These are phyloP conservation scores for Dasyornis broadbenti DNA, from an alignment of 2,113 vertebrate genomes.

Conservation along the genomic window DNA sequence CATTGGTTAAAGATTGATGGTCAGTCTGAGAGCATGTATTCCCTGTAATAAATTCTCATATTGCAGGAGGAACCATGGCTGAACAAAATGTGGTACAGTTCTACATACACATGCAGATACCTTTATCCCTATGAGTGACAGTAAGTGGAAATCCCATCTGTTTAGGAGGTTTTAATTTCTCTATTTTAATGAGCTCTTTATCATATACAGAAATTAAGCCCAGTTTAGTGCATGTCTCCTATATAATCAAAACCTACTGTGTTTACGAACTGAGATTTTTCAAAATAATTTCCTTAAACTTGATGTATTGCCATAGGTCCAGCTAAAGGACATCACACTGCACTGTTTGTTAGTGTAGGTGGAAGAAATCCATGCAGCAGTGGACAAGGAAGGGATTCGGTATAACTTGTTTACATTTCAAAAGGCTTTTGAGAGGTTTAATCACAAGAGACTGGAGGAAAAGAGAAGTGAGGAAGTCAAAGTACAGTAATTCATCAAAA, in stretches of 20 bases:
- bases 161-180: neutral
- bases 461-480: neutral
- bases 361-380: neutral
- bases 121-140: neutral
- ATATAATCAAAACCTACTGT: neutral
- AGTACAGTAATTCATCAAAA: neutral
- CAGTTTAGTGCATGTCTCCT: neutral
- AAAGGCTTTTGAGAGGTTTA: neutral
- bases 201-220: neutral
- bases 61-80: neutral
- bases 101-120: neutral
- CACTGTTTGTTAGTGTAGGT: neutral
- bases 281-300: neutral
- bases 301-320: neutral
- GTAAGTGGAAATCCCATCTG: neutral
- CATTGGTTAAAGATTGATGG: constrained; percentile 37
- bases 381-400: neutral
- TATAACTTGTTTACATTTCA: neutral
- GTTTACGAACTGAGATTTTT: neutral
- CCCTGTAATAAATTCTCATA: neutral
- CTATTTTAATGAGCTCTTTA: neutral
- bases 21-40: neutral
- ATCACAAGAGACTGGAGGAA: neutral
- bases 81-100: neutral
- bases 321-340: neutral